Evolutionary conservation across 2,113 vertebrate genomes (phyloP).

Genomic region (Puma concolor): DNA sequence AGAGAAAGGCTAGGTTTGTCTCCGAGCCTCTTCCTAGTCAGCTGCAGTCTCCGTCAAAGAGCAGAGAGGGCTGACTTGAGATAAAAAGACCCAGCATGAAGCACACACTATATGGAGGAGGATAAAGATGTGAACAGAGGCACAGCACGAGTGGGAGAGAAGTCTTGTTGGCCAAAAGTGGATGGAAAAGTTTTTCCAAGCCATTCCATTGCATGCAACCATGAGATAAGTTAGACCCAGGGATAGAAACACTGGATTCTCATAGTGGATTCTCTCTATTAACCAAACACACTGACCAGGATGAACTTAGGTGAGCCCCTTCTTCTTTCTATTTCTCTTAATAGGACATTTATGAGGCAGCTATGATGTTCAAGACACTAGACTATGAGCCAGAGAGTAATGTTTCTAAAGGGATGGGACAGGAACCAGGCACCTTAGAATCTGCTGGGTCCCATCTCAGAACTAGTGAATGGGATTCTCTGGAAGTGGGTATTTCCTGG

Average conservation of each 20-base stretch:
- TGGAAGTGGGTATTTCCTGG: neutral
- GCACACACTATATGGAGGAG: neutral
- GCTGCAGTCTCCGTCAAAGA: neutral
- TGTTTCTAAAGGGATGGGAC: neutral
- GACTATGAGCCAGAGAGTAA: neutral
- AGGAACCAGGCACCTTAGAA: neutral
- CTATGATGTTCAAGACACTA: neutral
- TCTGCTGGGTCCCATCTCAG: neutral
- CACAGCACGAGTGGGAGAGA: neutral
- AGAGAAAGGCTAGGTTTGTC: neutral
- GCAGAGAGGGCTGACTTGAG: neutral
- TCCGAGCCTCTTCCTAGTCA: neutral
- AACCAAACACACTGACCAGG: neutral
- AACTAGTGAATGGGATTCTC: neutral
- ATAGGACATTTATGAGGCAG: neutral
- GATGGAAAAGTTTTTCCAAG: neutral
- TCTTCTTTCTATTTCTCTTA: neutral
- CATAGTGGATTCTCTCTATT: neutral
- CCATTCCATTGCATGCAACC: neutral
- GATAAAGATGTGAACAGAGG: neutral
- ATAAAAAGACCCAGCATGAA: neutral
- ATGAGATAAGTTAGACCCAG: neutral
- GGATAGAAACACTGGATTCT: neutral
- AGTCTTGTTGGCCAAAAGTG: neutral
- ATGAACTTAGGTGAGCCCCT: neutral